Conservation (phyloP, 1,140 invertebrate genomes). For the Heliconius eleuchia region DNA sequence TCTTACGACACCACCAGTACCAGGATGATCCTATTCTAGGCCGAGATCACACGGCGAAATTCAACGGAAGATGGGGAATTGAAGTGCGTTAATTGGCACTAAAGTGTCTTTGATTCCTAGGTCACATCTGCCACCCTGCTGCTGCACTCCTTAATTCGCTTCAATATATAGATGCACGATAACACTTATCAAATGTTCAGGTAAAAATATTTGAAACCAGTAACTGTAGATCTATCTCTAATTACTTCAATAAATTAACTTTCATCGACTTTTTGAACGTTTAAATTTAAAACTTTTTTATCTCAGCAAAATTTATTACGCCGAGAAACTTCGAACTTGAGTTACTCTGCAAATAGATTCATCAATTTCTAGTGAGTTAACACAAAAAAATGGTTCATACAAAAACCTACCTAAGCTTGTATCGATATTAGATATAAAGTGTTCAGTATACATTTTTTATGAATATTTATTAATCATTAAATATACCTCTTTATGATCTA, state of each 20-base stretch:
- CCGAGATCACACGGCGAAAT: too few species aligned
- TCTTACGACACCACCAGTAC: too few species aligned
- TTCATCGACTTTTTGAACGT: slow-evolving; percentile 20
- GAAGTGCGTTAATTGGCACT: too few species aligned
- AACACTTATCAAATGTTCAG: too few species aligned
- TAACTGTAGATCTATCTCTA: not conserved
- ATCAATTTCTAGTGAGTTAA: slow-evolving; percentile 5
- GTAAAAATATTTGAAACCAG: not conserved
- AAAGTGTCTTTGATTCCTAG: too few species aligned
- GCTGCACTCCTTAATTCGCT: too few species aligned
- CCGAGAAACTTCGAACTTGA: slow-evolving; percentile 9
- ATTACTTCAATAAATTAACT: slow-evolving; percentile 26
- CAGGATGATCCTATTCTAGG: too few species aligned
- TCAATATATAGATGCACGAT: too few species aligned
- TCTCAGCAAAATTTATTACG: slow-evolving; percentile 20
- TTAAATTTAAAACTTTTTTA: slow-evolving; percentile 23
- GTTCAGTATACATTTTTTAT: not conserved
- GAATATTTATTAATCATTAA: too few species aligned
- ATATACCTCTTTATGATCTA: too few species aligned
- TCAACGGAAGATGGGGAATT: too few species aligned
- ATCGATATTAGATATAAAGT: not conserved
- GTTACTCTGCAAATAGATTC: slow-evolving; percentile 10
- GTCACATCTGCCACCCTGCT: too few species aligned
- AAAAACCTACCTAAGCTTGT: not conserved
- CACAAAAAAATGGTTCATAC: not conserved